Base-by-base conservation (phyloP, 2,888 invertebrate genomes). In the Kuschelorhynchus macadamiae region DNA sequence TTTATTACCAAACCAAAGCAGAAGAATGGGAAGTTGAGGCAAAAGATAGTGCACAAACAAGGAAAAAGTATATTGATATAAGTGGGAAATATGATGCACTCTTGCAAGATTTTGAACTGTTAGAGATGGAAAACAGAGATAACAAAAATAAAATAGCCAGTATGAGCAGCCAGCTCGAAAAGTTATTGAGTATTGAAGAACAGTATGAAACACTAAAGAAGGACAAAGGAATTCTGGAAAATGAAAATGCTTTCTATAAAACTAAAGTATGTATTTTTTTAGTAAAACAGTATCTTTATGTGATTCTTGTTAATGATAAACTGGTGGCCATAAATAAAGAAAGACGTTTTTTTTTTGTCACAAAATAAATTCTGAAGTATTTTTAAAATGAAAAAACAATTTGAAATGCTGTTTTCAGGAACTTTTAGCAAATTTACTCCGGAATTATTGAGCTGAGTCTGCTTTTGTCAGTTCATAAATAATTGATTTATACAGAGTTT, bases 81-180 rank as follows among this genome's bases (percentile, higher is more conserved):
- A 79, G 81, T 56, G 81, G 81, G 11, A 80, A 78, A 72, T 81
- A 81, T 49, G 81, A 81, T 62, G 74, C 77, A 14, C 63, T 81
- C 49, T 63, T 78, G 33, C 79, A 80, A 57, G 78, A 78, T 60
- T 78, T 73, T 56, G 81, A 81, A 67, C 71, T 71, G 21, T 30
- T 80, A 21, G 69, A 76, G 53, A 44, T 64, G 20, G 76, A 77
- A 52, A 74, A 75, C 55, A 49, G 67, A 14, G 65, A 72, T 4
- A 18, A 47, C 8, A 65, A 65, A 36, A 42, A 7, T 18, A 66
- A 71, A 12, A 55, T 71, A 9, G 44, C 52, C 7, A 30, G 65
- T 4, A 61, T 62, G 41, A 70, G 65, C 41, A 60, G 59, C 12
- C 71, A 74, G 52, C 49, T 71, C 41, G 64, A 72, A 18, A 46